Evolutionary conservation across 2,113 vertebrate genomes (phyloP).

Genomic region (Lonchura striata): DNA sequence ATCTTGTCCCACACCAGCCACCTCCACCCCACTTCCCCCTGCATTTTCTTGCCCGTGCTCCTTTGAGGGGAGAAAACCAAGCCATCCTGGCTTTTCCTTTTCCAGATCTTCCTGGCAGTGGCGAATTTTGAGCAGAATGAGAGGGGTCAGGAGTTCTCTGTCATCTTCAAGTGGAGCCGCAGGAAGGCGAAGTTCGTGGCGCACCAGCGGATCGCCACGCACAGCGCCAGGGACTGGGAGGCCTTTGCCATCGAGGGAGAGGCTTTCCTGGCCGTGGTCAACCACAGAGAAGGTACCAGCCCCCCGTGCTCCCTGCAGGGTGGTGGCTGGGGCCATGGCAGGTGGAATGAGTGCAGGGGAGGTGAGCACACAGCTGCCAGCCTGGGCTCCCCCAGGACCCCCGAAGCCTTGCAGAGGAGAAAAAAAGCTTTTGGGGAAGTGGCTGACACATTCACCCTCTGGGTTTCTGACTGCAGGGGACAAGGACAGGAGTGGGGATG

Average conservation of each 20-base stretch:
- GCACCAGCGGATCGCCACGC: slow-evolving; percentile 85
- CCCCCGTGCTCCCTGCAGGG: neutral
- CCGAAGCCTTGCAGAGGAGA: neutral
- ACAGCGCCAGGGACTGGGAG: slow-evolving; percentile 94
- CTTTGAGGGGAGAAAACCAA: neutral
- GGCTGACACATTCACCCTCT: neutral
- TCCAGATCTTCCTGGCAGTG: slow-evolving; percentile 87
- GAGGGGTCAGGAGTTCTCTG: slow-evolving; percentile 80
- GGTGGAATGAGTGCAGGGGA: neutral
- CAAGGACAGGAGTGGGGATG: rapidly evolving
- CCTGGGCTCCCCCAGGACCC: rapidly evolving
- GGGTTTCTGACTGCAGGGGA: neutral
- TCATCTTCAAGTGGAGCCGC: slow-evolving; percentile 93
- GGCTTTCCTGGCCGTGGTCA: slow-evolving; percentile 90
- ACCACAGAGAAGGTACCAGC: slow-evolving; percentile 88
- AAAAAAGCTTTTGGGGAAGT: neutral
- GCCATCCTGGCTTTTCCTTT: slow-evolving; percentile 2
- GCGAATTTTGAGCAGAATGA: slow-evolving; percentile 83
- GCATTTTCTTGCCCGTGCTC: rapidly evolving
- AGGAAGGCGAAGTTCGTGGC: slow-evolving; percentile 80
- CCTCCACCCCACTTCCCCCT: neutral
- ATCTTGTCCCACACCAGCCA: neutral
- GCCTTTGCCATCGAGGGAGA: slow-evolving; percentile 86
- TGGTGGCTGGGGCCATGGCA: rapidly evolving
- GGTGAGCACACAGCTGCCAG: rapidly evolving